A percentile compares a stretch with the other conserved stretches of the same genome.
Conservation (phyloP, 2,888 invertebrate species). For the Nomada fucata region DNA sequence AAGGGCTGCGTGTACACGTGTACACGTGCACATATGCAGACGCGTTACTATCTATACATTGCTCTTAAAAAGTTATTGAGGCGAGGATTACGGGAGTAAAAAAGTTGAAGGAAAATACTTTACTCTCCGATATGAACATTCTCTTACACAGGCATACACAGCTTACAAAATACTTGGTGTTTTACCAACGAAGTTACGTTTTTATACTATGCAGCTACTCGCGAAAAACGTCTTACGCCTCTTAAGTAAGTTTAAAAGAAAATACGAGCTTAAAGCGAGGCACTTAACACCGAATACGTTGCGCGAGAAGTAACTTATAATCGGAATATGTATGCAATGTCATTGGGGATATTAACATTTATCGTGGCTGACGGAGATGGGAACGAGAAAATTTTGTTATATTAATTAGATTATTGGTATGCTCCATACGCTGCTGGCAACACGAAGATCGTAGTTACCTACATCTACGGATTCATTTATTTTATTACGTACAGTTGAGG, state of each 20-base stretch:
- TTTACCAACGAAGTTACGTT: constrained; percentile 22
- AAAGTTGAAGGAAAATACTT: constrained; percentile 53
- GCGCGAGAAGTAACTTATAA: constrained; percentile 34
- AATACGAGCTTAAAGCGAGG: constrained; percentile 9
- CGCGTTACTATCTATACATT: constrained; percentile 30
- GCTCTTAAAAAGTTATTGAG: constrained; percentile 57
- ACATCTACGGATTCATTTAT: constrained; percentile 67
- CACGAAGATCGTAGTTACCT: constrained; percentile 71
- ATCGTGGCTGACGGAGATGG: constrained; percentile 25
- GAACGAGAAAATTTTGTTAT: constrained; percentile 52
- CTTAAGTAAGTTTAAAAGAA: constrained; percentile 27
- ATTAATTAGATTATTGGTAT: constrained; percentile 66
- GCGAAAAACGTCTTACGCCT: constrained; percentile 21
- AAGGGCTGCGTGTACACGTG: constrained; percentile 23
- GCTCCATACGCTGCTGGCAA: constrained; percentile 60
- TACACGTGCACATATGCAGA: background rate
- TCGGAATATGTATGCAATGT: constrained; percentile 32
- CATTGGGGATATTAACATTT: constrained; percentile 57
- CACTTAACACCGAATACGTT: constrained; percentile 10
- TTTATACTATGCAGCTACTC: constrained; percentile 5
- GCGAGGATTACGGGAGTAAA: constrained; percentile 37
- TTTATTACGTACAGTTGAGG: constrained; percentile 68
- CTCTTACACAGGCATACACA: constrained; percentile 2
- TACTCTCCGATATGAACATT: constrained; percentile 37
- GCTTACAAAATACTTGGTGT: constrained; percentile 19